Evolutionary conservation across 1,140 invertebrate species (phyloP), one percentile per base, ranked within the genome.

Genomic region (Micrasema minimum): DNA sequence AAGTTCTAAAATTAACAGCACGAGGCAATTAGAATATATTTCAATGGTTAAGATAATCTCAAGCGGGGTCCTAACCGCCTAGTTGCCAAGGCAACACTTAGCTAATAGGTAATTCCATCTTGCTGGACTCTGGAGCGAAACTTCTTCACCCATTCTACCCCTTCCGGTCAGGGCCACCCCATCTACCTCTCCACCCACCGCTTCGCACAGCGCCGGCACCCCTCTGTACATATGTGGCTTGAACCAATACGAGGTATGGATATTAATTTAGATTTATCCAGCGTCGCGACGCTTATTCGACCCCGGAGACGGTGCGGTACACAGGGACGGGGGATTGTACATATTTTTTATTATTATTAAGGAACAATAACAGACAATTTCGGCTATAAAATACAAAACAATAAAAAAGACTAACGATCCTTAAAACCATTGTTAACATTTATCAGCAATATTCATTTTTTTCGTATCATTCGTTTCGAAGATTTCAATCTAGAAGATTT

Each of bases 261-360:
- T 75, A 75, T 75, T 75, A 75, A 75, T 75, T 75, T 75, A 69
- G 66, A 75, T 75, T 67, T 75, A 69, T 75, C 73, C 53, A 35
- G 57, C 35, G 48, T 37, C 65, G 65, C 50, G 38, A 55, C 37
- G 48, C 50, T 67, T 55, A 53, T 10, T 55, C 48, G 48, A 51
- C 45, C n/a, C 59, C 23, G n/a, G 7, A 31, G 26, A 2, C 26
- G 2, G 26, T 31, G 2, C n/a, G n/a, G n/a, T n/a, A n/a, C n/a
- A n/a, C 26, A 31, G 26, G 26, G 26, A 31, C 26, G 26, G 2
- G 26, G 26, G 2, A 31, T 31, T n/a, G n/a, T n/a, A n/a, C n/a
- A n/a, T n/a, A n/a, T n/a, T n/a, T n/a, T n/a, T n/a, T n/a, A n/a
- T n/a, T n/a, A n/a, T n/a, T n/a, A n/a, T n/a, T n/a, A n/a, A n/a